Evolutionary conservation across 2,888 invertebrate species (phyloP).

Genomic region (Phasia obesa): DNA sequence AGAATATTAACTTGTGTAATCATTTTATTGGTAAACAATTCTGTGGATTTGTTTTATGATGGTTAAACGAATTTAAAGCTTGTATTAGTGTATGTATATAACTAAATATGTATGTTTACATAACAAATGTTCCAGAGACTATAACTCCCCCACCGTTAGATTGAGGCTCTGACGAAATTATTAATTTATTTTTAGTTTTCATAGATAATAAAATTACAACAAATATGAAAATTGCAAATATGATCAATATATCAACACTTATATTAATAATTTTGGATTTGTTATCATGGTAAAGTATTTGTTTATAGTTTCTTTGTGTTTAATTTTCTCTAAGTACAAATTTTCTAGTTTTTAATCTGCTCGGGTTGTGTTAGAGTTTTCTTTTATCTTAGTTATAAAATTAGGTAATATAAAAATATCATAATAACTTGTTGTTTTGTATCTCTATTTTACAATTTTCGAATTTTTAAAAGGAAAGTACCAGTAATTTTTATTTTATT

Average conservation of each 20-base stretch:
- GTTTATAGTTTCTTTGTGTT: not conserved
- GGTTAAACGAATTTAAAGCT: too few species aligned
- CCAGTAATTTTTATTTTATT: not conserved
- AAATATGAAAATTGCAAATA: not conserved
- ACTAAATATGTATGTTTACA: too few species aligned
- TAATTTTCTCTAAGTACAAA: not conserved
- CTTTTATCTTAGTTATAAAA: conserved; percentile 17
- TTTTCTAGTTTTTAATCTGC: not conserved
- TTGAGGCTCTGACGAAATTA: conserved; percentile 15
- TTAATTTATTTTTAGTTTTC: not conserved
- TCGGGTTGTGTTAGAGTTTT: not conserved
- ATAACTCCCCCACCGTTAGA: conserved; percentile 8
- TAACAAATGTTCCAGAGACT: too few species aligned
- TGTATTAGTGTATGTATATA: too few species aligned
- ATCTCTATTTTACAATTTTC: not conserved
- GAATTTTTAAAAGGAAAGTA: not conserved
- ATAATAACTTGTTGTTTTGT: not conserved
- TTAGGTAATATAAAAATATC: conserved; percentile 12
- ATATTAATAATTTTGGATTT: conserved; percentile 1
- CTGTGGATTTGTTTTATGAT: too few species aligned
- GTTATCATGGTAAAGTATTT: not conserved
- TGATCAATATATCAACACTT: not conserved
- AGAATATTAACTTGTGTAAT: too few species aligned
- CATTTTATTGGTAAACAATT: too few species aligned
- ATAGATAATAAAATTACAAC: not conserved